These are phyloP conservation scores for Megalonaias nervosa DNA, from an alignment of 1,140 invertebrate genomes.

Conservation along the genomic window DNA sequence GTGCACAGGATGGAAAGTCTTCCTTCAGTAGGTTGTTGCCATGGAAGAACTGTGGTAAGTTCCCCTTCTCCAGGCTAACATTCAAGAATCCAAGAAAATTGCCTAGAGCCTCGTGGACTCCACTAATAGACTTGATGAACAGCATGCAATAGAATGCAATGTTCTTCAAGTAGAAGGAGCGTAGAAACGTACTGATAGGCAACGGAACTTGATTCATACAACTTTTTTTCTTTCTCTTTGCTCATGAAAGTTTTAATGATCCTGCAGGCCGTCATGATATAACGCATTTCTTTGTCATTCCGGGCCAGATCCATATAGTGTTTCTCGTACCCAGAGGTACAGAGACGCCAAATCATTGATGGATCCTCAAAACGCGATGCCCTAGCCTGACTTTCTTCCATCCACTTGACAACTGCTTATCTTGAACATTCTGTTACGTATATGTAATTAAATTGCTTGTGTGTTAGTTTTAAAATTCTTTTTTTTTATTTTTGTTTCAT, in stretches of 20 bases:
- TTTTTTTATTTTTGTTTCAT: no score
- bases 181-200: slow-evolving; percentile 4
- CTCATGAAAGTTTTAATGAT: background rate
- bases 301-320: slow-evolving; percentile 8
- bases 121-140: background rate
- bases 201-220: background rate
- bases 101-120: background rate
- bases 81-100: slow-evolving; percentile 1
- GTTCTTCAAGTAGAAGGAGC: slow-evolving; percentile 25
- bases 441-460: no score
- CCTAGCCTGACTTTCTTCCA: background rate
- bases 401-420: slow-evolving; percentile 18
- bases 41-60: slow-evolving; percentile 7
- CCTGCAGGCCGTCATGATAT: slow-evolving; percentile 9
- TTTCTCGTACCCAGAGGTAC: slow-evolving; percentile 17
- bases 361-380: background rate
- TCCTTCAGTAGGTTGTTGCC: background rate
- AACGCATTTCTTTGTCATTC: background rate
- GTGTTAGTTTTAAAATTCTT: no score
- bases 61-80: background rate
- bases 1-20: background rate
- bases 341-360: background rate
- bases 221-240: no score
- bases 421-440: no score
- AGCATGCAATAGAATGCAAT: slow-evolving; percentile 16